A percentile compares a stretch with the other conserved stretches of the same genome.
These are phyloP conservation scores for Collichthys lucidus DNA, from an alignment of 2,113 vertebrate genomes.

Conservation along the genomic window DNA sequence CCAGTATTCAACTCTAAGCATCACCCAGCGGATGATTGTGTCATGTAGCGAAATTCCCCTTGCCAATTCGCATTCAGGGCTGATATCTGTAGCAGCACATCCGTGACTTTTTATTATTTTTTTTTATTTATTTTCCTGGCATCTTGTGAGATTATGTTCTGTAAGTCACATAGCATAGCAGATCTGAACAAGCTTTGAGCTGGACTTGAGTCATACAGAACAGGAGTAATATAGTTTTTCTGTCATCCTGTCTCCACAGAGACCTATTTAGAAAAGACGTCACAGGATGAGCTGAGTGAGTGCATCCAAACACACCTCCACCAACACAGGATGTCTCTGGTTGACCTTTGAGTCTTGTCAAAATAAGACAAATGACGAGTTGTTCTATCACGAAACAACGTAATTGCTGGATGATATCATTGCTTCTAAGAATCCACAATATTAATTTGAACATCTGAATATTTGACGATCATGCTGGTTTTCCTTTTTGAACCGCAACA, in stretches of 20 bases:
- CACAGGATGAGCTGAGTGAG: conserved; percentile 74
- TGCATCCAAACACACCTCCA: conserved; percentile 69
- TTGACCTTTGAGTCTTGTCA: conserved; percentile 67
- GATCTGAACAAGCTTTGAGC: conserved; percentile 46
- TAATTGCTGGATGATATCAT: conserved; percentile 49
- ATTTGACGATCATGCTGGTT: neutral
- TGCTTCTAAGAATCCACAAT: conserved; percentile 38
- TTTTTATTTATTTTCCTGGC: neutral
- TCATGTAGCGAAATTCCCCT: neutral
- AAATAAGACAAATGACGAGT: conserved; percentile 53
- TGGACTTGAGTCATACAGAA: conserved; percentile 63
- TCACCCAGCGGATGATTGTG: neutral
- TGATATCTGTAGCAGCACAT: neutral
- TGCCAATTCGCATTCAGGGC: neutral
- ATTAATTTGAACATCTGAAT: conserved; percentile 28
- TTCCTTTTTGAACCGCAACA: neutral
- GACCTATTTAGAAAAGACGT: conserved; percentile 52
- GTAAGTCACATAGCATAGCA: conserved; percentile 2
- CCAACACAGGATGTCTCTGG: conserved; percentile 63
- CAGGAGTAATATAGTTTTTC: conserved; percentile 56
- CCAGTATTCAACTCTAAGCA: neutral
- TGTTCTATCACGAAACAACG: conserved; percentile 12
- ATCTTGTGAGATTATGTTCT: neutral
- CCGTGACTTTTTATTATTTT: neutral
- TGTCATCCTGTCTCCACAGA: conserved; percentile 70